phyloP scores from a whole-genome alignment of 2,113 vertebrate genomes.

The Otocyon megalotis region DNA sequence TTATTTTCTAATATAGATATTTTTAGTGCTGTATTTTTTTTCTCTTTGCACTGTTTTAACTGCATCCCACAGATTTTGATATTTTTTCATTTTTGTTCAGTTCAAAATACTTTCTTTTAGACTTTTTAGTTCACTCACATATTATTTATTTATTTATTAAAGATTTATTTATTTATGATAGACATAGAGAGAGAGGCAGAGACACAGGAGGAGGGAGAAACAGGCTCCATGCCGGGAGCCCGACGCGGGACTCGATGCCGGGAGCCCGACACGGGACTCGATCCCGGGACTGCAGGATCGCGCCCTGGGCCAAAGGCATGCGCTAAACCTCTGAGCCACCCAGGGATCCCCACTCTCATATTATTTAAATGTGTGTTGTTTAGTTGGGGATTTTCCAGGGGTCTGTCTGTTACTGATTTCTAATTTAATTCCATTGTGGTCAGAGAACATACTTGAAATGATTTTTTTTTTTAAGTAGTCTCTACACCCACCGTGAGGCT shows the following conservation, averaged over 20 bases:
- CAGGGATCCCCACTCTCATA: too few relatives aligned
- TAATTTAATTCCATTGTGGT: conserved; percentile 11
- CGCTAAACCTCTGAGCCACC: too few relatives aligned
- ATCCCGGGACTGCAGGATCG: too few relatives aligned
- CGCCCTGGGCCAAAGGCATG: too few relatives aligned
- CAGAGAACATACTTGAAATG: neutral
- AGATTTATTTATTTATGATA: too few relatives aligned
- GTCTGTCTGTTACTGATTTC: neutral
- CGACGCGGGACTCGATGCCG: too few relatives aligned
- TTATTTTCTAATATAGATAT: neutral
- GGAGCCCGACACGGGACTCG: too few relatives aligned
- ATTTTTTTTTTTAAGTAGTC: neutral
- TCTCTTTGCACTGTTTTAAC: neutral
- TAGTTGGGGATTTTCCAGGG: neutral
- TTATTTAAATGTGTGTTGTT: neutral
- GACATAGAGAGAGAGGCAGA: too few relatives aligned
- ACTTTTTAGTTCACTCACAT: neutral
- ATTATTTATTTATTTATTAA: too few relatives aligned
- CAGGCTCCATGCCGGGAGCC: too few relatives aligned
- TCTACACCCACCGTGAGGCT: neutral
- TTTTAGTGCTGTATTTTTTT: neutral
- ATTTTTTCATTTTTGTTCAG: neutral
- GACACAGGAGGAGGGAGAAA: too few relatives aligned
- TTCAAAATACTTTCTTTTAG: neutral
- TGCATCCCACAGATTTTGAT: neutral